These are phyloP conservation scores for Ectemnius lituratus DNA, from an alignment of 2,888 invertebrate genomes.

Conservation along the genomic window DNA sequence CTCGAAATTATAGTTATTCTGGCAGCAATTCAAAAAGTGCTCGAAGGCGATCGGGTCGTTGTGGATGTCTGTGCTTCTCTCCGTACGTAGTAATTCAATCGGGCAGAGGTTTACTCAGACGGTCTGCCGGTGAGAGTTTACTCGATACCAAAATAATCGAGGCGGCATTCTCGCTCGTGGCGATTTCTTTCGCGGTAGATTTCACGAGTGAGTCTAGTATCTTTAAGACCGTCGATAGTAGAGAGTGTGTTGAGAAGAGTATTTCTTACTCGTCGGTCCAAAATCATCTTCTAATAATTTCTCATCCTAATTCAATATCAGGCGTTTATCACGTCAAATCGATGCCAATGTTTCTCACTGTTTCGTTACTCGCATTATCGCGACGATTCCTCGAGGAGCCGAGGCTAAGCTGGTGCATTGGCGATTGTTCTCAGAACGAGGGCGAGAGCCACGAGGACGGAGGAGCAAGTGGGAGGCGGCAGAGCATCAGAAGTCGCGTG, in stretches of 20 bases:
- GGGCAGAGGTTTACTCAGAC: slow-evolving; percentile 28
- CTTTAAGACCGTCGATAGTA: too few species aligned
- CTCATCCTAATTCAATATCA: background rate
- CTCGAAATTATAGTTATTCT: slow-evolving; percentile 44
- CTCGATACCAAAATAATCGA: slow-evolving; percentile 41
- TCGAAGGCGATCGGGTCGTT: background rate
- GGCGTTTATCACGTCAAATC: background rate
- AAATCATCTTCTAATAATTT: background rate
- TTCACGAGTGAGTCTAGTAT: background rate
- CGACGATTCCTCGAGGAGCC: background rate
- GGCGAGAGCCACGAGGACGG: slow-evolving; percentile 53
- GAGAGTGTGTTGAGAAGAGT: too few species aligned
- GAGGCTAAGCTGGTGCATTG: slow-evolving; percentile 1
- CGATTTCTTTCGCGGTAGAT: background rate
- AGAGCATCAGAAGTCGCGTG: slow-evolving; percentile 40
- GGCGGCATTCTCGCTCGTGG: background rate
- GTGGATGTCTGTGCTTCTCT: slow-evolving; percentile 21
- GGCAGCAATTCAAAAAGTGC: slow-evolving; percentile 54
- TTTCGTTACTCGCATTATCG: background rate
- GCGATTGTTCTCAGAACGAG: slow-evolving; percentile 46
- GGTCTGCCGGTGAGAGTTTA: slow-evolving; percentile 25
- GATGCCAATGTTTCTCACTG: background rate
- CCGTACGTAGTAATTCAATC: slow-evolving; percentile 26
- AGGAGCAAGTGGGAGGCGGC: slow-evolving; percentile 28
- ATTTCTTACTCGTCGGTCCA: too few species aligned